phyloP scores from a whole-genome alignment of 2,797 vertebrate genomes.

The Alcedo atthis region DNA sequence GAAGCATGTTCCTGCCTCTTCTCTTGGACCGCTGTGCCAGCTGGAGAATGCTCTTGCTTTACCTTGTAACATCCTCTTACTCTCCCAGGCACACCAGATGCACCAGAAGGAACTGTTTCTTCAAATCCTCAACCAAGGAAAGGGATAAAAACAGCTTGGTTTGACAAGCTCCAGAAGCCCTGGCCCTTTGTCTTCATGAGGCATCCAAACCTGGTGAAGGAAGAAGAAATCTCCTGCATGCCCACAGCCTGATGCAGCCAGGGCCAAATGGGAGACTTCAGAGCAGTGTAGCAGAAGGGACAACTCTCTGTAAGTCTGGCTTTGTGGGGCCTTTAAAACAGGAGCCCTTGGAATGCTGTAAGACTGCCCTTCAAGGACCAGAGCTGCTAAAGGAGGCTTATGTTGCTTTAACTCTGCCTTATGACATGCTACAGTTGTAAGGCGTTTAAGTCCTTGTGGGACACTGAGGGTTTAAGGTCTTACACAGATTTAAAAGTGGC shows the following conservation, averaged over 20 bases:
- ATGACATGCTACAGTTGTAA: background rate
- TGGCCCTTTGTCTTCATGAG: background rate
- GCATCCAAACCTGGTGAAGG: background rate
- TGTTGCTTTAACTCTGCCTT: constrained; percentile 7
- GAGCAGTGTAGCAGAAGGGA: background rate
- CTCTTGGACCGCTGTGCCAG: fast-evolving
- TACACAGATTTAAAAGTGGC: constrained; percentile 18
- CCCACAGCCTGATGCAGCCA: background rate
- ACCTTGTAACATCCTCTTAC: background rate
- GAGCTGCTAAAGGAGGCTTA: background rate
- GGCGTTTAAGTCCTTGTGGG: constrained; percentile 24
- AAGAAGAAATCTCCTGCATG: background rate
- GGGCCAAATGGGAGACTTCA: fast-evolving
- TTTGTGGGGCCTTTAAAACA: background rate
- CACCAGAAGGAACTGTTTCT: background rate
- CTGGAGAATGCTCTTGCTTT: background rate
- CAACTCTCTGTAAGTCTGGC: background rate
- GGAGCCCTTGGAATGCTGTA: background rate
- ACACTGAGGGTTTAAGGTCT: constrained; percentile 45
- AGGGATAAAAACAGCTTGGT: background rate
- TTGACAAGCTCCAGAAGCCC: background rate
- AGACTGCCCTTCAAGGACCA: background rate
- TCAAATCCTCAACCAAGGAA: background rate
- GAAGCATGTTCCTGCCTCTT: background rate
- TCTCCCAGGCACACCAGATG: background rate